These are phyloP conservation scores for Aphelenchoides bicaudatus DNA, from an alignment of 2,888 invertebrate species.

Conservation along the genomic window DNA sequence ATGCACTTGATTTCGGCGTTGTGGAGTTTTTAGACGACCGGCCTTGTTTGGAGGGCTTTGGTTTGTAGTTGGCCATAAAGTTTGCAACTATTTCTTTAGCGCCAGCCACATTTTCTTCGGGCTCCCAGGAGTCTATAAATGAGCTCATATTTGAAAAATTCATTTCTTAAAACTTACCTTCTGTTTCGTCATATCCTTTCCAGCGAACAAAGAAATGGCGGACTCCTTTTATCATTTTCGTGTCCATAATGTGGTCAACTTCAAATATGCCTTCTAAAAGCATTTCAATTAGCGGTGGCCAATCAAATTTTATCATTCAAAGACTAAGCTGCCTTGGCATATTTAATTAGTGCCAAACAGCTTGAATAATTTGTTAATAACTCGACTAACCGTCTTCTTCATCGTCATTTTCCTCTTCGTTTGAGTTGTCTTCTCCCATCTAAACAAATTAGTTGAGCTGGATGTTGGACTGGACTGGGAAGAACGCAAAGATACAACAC, in stretches of 20 bases:
- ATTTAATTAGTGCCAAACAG: too few species aligned
- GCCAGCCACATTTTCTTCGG: constrained; percentile 25
- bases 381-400: constrained; percentile 7
- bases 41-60: neutral
- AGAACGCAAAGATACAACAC: neutral
- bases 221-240: constrained; percentile 16
- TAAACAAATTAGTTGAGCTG: constrained; percentile 1
- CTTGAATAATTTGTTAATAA: too few species aligned
- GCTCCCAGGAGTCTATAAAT: constrained; percentile 33
- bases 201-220: constrained; percentile 26
- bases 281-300: too few species aligned
- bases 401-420: constrained; percentile 21
- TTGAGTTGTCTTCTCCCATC: constrained; percentile 10
- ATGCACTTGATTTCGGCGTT: neutral
- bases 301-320: too few species aligned
- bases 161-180: too few species aligned
- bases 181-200: constrained; percentile 29
- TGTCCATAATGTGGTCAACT: constrained; percentile 24
- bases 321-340: too few species aligned
- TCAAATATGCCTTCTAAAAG: constrained; percentile 17
- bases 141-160: too few species aligned
- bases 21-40: neutral
- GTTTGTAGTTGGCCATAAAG: constrained; percentile 20
- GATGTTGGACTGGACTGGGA: neutral
- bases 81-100: constrained; percentile 6